Evolutionary conservation across 2,113 vertebrate species (phyloP).

Genomic region (Stomatorhinus ivindoensis): DNA sequence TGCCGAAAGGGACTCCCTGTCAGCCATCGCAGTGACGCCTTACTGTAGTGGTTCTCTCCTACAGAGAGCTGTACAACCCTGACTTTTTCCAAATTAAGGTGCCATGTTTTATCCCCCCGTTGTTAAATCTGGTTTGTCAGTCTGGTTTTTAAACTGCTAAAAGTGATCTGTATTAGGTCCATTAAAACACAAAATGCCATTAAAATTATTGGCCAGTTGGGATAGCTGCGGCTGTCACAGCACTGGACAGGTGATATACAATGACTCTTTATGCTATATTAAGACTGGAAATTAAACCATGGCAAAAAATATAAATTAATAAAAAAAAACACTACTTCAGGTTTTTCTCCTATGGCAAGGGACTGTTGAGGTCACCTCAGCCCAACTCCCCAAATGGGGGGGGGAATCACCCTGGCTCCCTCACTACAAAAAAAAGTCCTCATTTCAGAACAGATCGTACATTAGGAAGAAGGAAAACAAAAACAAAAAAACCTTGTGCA

Average conservation of each 20-base stretch:
- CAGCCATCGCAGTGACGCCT: conserved; percentile 31
- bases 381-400: background rate
- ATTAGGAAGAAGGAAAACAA: background rate
- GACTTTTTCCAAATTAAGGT: conserved; percentile 19
- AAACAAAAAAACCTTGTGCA: background rate
- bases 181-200: background rate
- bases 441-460: background rate
- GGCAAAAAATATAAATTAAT: background rate
- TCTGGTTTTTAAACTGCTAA: background rate
- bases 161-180: background rate
- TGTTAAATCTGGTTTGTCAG: background rate
- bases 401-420: background rate
- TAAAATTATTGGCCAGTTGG: conserved; percentile 18
- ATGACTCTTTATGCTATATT: conserved; percentile 7
- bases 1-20: conserved; percentile 54
- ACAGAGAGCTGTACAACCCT: conserved; percentile 10
- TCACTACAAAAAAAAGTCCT: background rate
- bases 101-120: background rate
- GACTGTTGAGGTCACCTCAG: background rate
- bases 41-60: conserved; percentile 11
- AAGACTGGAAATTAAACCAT: conserved; percentile 11
- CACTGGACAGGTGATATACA: conserved; percentile 6
- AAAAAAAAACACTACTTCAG: background rate
- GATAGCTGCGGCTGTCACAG: background rate
- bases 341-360: background rate